Evolutionary conservation across 2,888 invertebrate genomes (phyloP).

Genomic region (Schizotus pectinicornis): DNA sequence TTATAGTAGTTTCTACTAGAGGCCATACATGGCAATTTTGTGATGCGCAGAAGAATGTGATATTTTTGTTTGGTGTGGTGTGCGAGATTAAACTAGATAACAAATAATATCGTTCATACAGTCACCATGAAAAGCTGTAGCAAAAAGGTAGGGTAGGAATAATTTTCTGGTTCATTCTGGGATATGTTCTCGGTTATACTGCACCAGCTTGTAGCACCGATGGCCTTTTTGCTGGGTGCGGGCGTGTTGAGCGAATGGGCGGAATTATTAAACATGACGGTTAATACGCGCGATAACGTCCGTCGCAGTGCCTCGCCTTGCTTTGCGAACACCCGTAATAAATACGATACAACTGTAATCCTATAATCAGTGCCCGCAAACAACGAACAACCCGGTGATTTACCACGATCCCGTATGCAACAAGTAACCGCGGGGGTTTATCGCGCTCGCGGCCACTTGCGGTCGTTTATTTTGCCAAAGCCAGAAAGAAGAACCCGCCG

Average conservation of each 20-base stretch:
- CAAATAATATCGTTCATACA: too few relatives aligned
- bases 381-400: conserved; percentile 38
- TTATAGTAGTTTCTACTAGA: too few relatives aligned
- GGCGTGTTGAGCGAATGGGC: conserved; percentile 20
- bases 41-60: too few relatives aligned
- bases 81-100: too few relatives aligned
- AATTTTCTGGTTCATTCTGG: background rate
- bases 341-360: conserved; percentile 45
- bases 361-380: conserved; percentile 40
- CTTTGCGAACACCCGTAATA: conserved; percentile 36
- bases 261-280: conserved; percentile 29
- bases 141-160: too few relatives aligned
- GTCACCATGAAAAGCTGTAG: too few relatives aligned
- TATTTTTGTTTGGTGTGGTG: too few relatives aligned
- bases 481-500: background rate
- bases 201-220: too few relatives aligned
- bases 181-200: background rate
- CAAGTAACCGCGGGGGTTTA: conserved; percentile 31
- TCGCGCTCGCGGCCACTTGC: conserved; percentile 9
- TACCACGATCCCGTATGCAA: conserved; percentile 45
- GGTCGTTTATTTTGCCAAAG: conserved; percentile 13
- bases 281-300: conserved; percentile 39
- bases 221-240: conserved; percentile 2
- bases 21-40: too few relatives aligned
- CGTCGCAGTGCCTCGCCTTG: conserved; percentile 35